A percentile compares a stretch with the other conserved stretches of the same genome.
Conservation (phyloP, 2,888 invertebrate species). For the Dicyrtomina minuta region DNA sequence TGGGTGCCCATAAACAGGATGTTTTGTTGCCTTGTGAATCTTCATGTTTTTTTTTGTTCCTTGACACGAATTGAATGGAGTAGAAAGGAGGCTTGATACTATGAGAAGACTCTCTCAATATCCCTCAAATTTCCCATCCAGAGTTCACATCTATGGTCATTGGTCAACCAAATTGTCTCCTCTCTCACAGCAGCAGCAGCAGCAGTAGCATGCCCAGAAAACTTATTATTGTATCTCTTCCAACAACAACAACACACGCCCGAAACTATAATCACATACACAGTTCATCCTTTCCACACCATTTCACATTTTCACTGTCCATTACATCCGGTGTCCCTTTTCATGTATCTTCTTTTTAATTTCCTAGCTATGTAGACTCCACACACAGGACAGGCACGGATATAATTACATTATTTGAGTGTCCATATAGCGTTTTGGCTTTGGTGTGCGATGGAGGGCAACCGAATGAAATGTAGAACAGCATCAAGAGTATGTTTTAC, state of each 20-base stretch:
- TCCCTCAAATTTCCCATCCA: slow-evolving; percentile 13
- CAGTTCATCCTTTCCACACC: slow-evolving; percentile 22
- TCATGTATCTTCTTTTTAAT: neutral
- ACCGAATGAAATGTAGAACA: no score
- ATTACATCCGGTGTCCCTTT: neutral
- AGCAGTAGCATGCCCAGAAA: no score
- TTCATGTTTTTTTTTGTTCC: neutral
- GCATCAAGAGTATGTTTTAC: no score
- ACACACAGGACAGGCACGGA: no score
- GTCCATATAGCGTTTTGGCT: no score
- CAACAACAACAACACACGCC: neutral
- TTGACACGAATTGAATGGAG: slow-evolving; percentile 25
- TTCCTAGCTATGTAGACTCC: neutral
- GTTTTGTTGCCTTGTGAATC: slow-evolving; percentile 12
- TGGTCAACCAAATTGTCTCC: slow-evolving; percentile 23
- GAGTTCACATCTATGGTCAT: slow-evolving; percentile 21
- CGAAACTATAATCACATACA: neutral
- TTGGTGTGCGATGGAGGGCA: no score
- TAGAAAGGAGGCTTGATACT: slow-evolving; percentile 30
- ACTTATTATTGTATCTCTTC: no score
- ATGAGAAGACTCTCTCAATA: neutral
- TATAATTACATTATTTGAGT: no score
- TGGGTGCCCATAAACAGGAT: slow-evolving; percentile 37
- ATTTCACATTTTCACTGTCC: slow-evolving; percentile 12
- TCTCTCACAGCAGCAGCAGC: no score